Percentiles rank a stretch among this genome's conserved stretches.
Evolutionary conservation across 2,797 vertebrate species (phyloP).

Genomic region (Aselliscus stoliczkanus): DNA sequence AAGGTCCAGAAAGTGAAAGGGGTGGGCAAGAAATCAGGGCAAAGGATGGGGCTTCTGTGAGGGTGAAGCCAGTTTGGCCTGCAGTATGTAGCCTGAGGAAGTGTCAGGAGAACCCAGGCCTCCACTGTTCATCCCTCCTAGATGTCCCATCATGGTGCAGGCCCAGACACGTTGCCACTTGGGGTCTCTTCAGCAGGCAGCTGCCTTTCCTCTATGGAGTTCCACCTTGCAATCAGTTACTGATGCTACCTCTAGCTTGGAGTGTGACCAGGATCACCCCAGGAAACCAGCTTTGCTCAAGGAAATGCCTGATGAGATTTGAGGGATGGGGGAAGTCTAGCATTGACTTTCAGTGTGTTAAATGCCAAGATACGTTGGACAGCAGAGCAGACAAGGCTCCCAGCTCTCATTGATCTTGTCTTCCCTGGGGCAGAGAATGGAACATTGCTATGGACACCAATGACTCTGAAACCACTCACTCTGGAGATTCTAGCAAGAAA

Average conservation of each 20-base stretch:
- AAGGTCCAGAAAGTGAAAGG: background rate
- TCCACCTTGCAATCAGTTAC: background rate
- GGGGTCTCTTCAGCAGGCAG: background rate
- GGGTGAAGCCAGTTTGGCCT: background rate
- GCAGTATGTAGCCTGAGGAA: background rate
- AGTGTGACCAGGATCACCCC: background rate
- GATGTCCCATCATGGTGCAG: background rate
- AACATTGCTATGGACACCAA: slow-evolving; percentile 78
- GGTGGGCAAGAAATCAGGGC: background rate
- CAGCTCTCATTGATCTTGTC: background rate
- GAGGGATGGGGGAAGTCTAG: background rate
- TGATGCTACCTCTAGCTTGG: background rate
- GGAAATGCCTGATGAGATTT: background rate
- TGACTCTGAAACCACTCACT: background rate
- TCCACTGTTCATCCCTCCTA: background rate
- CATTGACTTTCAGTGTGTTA: background rate
- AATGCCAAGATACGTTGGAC: background rate
- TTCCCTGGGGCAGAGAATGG: slow-evolving; percentile 67
- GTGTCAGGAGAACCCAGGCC: background rate
- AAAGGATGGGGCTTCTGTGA: background rate
- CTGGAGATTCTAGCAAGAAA: slow-evolving; percentile 74
- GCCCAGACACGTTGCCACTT: background rate
- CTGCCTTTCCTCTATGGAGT: background rate
- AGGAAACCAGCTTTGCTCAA: background rate
- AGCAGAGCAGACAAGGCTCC: background rate